phyloP scores from a whole-genome alignment of 2,113 vertebrate species.

The Perccottus glenii region DNA sequence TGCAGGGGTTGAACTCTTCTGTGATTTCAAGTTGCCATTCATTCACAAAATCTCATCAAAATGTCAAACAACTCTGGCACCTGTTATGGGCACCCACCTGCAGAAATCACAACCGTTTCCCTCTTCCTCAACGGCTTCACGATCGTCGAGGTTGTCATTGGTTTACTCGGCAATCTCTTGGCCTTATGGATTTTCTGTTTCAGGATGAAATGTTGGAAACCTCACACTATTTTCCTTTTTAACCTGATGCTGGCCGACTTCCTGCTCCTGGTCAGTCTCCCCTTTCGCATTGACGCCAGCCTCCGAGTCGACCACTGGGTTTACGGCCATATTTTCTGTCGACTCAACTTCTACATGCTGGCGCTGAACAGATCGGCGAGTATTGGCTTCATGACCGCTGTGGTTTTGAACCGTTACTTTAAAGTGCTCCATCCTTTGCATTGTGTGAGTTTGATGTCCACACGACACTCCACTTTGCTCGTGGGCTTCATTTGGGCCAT shows the following conservation, averaged over 20 bases:
- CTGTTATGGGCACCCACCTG: background rate
- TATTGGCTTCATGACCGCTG: too few relatives aligned
- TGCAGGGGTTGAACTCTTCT: too few relatives aligned
- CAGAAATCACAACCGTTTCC: background rate
- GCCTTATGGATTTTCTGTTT: constrained; percentile 73
- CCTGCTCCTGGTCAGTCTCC: constrained; percentile 67
- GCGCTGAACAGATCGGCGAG: constrained; percentile 66
- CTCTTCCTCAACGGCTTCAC: constrained; percentile 34
- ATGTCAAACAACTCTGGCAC: too few relatives aligned
- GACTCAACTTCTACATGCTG: constrained; percentile 66
- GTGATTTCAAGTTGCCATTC: too few relatives aligned
- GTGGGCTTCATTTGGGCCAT: constrained; percentile 43
- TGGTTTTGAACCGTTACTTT: too few relatives aligned
- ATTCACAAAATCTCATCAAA: too few relatives aligned
- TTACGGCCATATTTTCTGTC: constrained; percentile 48
- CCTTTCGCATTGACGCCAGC: constrained; percentile 65
- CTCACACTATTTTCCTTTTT: constrained; percentile 58
- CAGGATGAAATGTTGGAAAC: constrained; percentile 56
- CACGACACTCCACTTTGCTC: constrained; percentile 17
- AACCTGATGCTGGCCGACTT: constrained; percentile 53
- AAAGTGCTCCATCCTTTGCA: too few relatives aligned
- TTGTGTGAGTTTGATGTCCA: too few relatives aligned
- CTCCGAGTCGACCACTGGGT: constrained; percentile 43
- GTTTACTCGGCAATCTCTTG: constrained; percentile 57
- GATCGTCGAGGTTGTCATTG: constrained; percentile 62